Evolutionary conservation across 1,140 invertebrate genomes (phyloP).

Genomic region (Meloidogyne exigua): DNA sequence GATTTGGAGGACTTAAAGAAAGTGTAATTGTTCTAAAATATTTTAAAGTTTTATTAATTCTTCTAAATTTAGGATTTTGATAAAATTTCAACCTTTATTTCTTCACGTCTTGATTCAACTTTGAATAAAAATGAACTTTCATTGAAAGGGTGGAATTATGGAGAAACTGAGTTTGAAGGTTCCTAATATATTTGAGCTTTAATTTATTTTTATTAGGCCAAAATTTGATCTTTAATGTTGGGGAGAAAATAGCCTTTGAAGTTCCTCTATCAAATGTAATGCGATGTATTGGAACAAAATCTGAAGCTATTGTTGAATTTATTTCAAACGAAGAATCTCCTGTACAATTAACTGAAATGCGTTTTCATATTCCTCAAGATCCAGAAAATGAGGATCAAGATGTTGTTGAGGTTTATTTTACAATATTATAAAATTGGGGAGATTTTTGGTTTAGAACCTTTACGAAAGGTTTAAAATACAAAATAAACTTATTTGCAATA

Average conservation of each 20-base stretch:
- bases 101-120: constrained; percentile 74
- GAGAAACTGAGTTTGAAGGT: constrained; percentile 86
- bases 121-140: constrained; percentile 77
- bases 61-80: constrained; percentile 75
- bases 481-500: background rate
- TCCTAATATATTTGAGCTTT: background rate
- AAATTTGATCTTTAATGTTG: constrained; percentile 85
- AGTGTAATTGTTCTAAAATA: constrained; percentile 69
- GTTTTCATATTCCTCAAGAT: constrained; percentile 94
- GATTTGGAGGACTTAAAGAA: constrained; percentile 91
- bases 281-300: constrained; percentile 80
- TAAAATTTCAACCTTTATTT: constrained; percentile 71
- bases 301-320: constrained; percentile 96
- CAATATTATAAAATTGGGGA: constrained; percentile 18
- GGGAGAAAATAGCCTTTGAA: constrained; percentile 80
- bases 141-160: constrained; percentile 99
- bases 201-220: constrained; percentile 70
- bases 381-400: constrained; percentile 68
- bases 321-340: constrained; percentile 98
- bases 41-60: background rate
- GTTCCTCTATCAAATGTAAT: constrained; percentile 92
- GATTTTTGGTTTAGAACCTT: background rate
- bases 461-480: constrained; percentile 6
- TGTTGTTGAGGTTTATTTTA: constrained; percentile 74
- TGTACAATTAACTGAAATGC: constrained; percentile 91